Evolutionary conservation across 2,888 invertebrate species (phyloP).

Genomic region (Rhaphigaster nebulosa): DNA sequence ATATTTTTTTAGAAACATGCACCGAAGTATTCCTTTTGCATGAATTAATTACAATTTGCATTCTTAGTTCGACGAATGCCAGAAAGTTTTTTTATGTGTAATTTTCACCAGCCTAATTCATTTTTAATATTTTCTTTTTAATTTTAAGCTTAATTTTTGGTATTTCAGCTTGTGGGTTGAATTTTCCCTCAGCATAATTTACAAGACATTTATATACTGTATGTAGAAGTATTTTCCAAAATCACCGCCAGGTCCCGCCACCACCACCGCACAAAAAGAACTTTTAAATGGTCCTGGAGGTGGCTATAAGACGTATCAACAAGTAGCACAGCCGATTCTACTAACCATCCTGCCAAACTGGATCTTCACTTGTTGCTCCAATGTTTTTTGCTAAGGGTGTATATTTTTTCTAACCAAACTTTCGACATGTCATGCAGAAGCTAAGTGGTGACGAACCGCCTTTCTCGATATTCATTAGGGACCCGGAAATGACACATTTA

Average conservation of each 20-base stretch:
- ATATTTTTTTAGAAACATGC: too few relatives aligned
- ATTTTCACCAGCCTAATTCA: neutral
- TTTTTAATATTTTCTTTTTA: neutral
- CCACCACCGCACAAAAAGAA: neutral
- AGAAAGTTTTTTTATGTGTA: neutral
- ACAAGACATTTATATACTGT: neutral
- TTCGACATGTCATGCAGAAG: neutral
- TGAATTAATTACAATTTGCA: neutral
- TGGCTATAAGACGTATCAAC: slow-evolving; percentile 54
- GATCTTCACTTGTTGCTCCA: slow-evolving; percentile 54
- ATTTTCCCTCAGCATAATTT: neutral
- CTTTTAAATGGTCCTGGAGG: slow-evolving; percentile 39
- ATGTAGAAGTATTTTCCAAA: neutral
- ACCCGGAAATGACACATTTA: neutral
- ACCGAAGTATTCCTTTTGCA: too few relatives aligned
- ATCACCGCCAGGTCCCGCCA: neutral
- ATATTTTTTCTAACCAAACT: neutral
- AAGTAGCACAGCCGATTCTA: slow-evolving; percentile 50
- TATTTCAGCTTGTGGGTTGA: neutral
- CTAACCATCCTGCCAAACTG: slow-evolving; percentile 51
- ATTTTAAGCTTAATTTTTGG: neutral
- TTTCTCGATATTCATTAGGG: neutral
- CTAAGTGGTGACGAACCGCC: neutral
- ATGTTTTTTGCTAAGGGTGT: slow-evolving; percentile 52
- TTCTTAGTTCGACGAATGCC: neutral